Evolutionary conservation across 2,113 vertebrate genomes (phyloP).

Genomic region (Archilochus colubris): DNA sequence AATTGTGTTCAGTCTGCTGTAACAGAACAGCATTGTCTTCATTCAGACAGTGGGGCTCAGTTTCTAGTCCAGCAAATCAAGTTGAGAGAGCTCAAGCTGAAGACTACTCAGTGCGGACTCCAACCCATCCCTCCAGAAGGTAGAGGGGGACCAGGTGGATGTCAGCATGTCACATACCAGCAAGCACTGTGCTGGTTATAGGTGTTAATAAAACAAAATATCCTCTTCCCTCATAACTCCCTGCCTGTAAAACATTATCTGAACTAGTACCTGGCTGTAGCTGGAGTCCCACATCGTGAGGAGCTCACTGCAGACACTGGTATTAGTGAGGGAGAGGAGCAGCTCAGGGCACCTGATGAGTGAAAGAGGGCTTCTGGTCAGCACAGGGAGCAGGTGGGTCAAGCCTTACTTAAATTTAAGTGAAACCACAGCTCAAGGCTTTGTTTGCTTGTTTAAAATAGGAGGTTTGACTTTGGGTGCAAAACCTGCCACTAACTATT

Average conservation of each 20-base stretch:
- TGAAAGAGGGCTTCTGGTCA: background rate
- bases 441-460: background rate
- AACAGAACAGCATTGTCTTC: background rate
- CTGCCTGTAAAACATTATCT: background rate
- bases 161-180: background rate
- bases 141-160: rapidly evolving
- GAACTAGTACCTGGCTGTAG: background rate
- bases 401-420: background rate
- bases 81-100: background rate
- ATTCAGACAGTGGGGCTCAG: rapidly evolving
- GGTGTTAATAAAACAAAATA: background rate
- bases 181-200: rapidly evolving
- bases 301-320: background rate
- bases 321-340: background rate
- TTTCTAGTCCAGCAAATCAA: background rate
- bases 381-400: background rate
- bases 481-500: background rate
- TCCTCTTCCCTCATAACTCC: background rate
- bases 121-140: background rate
- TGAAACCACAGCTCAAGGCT: background rate
- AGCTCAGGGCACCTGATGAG: background rate
- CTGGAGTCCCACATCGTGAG: background rate
- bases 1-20: background rate
- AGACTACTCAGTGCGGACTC: background rate
- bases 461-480: background rate